These are phyloP conservation scores for Drosophila nigrodunni DNA, from an alignment of 1,140 invertebrate species.

Conservation along the genomic window DNA sequence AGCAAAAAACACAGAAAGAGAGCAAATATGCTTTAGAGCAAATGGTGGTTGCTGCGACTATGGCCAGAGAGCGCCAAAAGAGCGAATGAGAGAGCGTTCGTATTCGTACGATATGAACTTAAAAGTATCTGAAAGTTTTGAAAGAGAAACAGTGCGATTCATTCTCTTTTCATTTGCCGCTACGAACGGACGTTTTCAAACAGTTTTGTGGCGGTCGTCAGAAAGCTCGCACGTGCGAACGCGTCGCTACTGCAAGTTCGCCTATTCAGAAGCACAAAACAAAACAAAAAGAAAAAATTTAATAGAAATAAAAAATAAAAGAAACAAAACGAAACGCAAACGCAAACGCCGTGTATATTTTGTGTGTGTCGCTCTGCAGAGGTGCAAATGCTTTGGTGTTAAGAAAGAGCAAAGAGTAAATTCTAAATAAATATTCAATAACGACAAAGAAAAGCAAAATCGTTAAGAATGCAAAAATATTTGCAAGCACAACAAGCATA, in stretches of 20 bases:
- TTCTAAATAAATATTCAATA: constrained; percentile 68
- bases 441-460: constrained; percentile 56
- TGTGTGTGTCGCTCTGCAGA: constrained; percentile 11
- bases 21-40: constrained; percentile 29
- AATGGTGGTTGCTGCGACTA: constrained; percentile 41
- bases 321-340: constrained; percentile 42
- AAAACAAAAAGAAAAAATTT: constrained; percentile 15
- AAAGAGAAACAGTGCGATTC: constrained; percentile 44
- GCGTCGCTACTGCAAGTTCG: constrained; percentile 44
- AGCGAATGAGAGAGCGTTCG: constrained; percentile 10
- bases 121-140: constrained; percentile 41
- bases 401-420: constrained; percentile 42
- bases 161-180: constrained; percentile 54
- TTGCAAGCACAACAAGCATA: constrained; percentile 47
- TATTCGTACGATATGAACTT: constrained; percentile 24
- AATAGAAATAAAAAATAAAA: constrained; percentile 23
- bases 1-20: constrained; percentile 31
- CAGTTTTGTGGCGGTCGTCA: constrained; percentile 58
- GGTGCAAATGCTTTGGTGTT: constrained; percentile 28
- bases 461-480: constrained; percentile 55
- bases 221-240: constrained; percentile 60
- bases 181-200: constrained; percentile 40
- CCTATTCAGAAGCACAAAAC: constrained; percentile 43
- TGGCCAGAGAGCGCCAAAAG: constrained; percentile 17
- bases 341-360: constrained; percentile 36